A percentile compares a stretch with the other conserved stretches of the same genome.
These are phyloP conservation scores for Notolabrus celidotus DNA, from an alignment of 2,797 vertebrate species.

Conservation along the genomic window DNA sequence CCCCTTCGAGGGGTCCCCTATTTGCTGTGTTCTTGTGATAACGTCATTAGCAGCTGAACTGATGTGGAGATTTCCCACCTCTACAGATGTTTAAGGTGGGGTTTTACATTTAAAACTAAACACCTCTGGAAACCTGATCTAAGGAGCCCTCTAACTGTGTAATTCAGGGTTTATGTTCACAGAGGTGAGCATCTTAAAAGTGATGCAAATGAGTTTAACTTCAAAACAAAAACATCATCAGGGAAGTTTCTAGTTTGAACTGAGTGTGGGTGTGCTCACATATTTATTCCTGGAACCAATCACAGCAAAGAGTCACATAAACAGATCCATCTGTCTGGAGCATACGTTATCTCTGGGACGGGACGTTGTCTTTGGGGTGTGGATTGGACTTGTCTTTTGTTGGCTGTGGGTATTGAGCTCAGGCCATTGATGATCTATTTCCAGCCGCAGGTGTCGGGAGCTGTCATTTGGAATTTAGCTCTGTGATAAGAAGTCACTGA, in stretches of 20 bases:
- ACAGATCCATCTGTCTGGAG: too few species aligned
- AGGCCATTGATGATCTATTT: too few species aligned
- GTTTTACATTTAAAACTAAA: constrained; percentile 37
- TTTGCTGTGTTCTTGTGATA: constrained; percentile 65
- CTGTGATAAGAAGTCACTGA: too few species aligned
- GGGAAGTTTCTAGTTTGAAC: neutral
- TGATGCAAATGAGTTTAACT: neutral
- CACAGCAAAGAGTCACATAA: too few species aligned
- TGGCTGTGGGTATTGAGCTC: too few species aligned
- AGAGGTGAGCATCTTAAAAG: neutral
- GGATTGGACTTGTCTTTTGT: too few species aligned
- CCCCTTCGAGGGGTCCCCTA: constrained; percentile 66
- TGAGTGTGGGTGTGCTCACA: too few species aligned
- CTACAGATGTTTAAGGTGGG: constrained; percentile 39
- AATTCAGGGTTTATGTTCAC: neutral
- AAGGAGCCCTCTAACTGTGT: neutral
- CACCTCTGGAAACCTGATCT: neutral
- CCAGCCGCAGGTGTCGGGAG: too few species aligned
- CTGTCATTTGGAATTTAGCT: too few species aligned
- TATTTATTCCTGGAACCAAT: too few species aligned
- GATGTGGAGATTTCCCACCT: constrained; percentile 49
- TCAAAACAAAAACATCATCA: neutral
- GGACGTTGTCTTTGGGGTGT: too few species aligned
- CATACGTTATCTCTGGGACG: too few species aligned
- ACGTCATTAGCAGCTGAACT: constrained; percentile 62